These are phyloP conservation scores for Enteromius unitaeniatus DNA, from an alignment of 2,797 vertebrate species.

Conservation along the genomic window DNA sequence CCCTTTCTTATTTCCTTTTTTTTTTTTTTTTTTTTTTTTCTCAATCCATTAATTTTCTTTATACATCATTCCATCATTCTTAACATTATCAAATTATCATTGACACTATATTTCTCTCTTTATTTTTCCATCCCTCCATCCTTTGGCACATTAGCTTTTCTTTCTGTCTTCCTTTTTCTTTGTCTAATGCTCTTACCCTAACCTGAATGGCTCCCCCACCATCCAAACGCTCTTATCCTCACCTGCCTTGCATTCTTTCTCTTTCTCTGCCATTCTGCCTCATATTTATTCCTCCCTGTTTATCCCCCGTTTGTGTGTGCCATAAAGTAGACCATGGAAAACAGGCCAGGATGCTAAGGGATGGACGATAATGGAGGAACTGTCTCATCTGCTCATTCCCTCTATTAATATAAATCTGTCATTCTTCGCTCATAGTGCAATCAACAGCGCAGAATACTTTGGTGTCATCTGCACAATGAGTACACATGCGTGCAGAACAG, in stretches of 20 bases:
- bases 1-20: neutral
- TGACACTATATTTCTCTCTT: too few relatives aligned
- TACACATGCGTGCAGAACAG: neutral
- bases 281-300: slow-evolving; percentile 39
- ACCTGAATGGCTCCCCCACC: neutral
- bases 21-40: neutral
- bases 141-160: neutral
- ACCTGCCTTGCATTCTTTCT: neutral
- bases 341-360: slow-evolving; percentile 22
- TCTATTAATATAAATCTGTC: slow-evolving; percentile 33
- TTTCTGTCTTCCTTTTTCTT: neutral
- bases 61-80: neutral
- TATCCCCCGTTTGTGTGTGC: neutral
- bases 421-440: slow-evolving; percentile 17
- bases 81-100: neutral
- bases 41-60: neutral
- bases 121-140: neutral
- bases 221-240: neutral
- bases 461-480: neutral
- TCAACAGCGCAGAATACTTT: neutral
- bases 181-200: neutral
- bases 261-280: slow-evolving; percentile 1
- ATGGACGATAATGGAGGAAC: slow-evolving; percentile 38
- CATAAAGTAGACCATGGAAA: slow-evolving; percentile 26
- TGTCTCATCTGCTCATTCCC: slow-evolving; percentile 38